Evolutionary conservation across 2,797 vertebrate genomes (phyloP).

Genomic region (Hozukius guyotensis): DNA sequence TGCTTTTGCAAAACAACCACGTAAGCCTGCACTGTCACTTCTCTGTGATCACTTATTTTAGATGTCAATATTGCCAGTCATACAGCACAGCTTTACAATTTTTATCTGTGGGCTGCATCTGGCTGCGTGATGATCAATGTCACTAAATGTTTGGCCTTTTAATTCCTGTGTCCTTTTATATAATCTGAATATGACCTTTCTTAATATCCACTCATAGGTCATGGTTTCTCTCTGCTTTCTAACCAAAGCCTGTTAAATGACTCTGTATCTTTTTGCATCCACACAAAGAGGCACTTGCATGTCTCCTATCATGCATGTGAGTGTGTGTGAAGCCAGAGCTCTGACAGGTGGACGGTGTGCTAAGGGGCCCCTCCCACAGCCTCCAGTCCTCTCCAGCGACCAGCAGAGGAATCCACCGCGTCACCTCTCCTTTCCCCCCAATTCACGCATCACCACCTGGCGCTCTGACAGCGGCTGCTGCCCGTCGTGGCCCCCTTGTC

Average conservation of each 20-base stretch:
- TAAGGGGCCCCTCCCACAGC: slow-evolving; percentile 20
- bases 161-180: neutral
- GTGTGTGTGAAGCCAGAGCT: slow-evolving; percentile 19
- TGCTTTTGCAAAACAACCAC: neutral
- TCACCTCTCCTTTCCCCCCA: slow-evolving; percentile 52
- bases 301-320: slow-evolving; percentile 10
- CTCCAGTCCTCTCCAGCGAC: slow-evolving; percentile 31
- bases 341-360: slow-evolving; percentile 62
- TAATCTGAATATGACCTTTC: neutral
- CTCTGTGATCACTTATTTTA: neutral
- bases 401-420: slow-evolving; percentile 27
- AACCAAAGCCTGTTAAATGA: slow-evolving; percentile 15
- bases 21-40: neutral
- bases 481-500: slow-evolving; percentile 70
- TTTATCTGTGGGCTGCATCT: neutral
- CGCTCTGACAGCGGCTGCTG: slow-evolving; percentile 75
- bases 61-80: neutral
- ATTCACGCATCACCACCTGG: slow-evolving; percentile 81
- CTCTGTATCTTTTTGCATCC: neutral
- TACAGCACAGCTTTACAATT: neutral
- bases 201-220: too few species aligned
- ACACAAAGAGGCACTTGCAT: slow-evolving; percentile 14
- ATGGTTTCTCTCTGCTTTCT: neutral
- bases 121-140: neutral
- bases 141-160: slow-evolving; percentile 2